Conservation (phyloP, 2,797 vertebrate species). For the Agapornis canus region DNA sequence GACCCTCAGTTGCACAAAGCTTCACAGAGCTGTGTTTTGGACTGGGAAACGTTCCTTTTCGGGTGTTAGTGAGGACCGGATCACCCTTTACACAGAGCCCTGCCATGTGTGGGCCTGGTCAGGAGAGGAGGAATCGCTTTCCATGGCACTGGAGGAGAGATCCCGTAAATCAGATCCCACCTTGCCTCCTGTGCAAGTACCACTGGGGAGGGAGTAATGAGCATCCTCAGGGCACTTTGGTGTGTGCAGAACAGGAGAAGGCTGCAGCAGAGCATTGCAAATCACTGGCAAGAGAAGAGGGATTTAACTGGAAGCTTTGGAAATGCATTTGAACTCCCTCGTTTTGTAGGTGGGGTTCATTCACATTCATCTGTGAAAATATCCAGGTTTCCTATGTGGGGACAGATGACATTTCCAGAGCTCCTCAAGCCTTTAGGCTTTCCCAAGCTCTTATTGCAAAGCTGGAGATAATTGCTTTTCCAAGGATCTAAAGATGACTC, state of each 20-base stretch:
- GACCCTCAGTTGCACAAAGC: neutral
- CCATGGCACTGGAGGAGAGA: neutral
- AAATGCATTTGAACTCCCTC: neutral
- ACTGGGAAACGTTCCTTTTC: neutral
- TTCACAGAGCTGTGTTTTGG: neutral
- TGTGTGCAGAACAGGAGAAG: accelerated
- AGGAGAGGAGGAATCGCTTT: neutral
- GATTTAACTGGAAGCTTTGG: neutral
- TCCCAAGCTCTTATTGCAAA: neutral
- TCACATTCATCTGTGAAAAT: neutral
- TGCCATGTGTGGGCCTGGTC: accelerated
- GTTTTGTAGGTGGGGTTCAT: neutral
- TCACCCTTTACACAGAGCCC: accelerated
- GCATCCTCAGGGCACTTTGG: accelerated
- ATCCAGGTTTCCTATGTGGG: neutral
- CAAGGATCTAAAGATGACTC: constrained; percentile 9
- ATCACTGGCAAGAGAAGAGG: neutral
- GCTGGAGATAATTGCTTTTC: constrained; percentile 37
- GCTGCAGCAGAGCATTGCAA: neutral
- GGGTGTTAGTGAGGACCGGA: neutral
- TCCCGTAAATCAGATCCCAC: neutral
- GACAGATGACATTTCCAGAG: neutral
- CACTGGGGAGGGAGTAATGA: neutral
- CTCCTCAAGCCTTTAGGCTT: neutral
- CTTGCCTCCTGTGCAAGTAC: neutral